Evolutionary conservation across 2,888 invertebrate genomes (phyloP), one percentile per base, ranked within the genome.

Genomic region (Catocala nupta): DNA sequence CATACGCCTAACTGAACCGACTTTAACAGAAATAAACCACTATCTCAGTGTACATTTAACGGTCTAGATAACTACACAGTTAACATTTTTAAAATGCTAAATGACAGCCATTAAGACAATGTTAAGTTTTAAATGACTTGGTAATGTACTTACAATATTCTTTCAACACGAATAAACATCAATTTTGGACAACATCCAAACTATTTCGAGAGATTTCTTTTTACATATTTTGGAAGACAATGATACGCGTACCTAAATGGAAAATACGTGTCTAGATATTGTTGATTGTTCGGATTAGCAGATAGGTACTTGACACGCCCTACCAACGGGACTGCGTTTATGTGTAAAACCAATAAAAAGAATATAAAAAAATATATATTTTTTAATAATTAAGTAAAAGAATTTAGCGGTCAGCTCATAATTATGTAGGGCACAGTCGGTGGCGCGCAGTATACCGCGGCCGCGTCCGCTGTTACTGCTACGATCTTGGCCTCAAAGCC

Each of bases 401-500:
- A 74, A 70, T 78, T 78, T 79, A 84, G 81, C 77, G 74, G 77
- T 75, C 78, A 81, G 76, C 71, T 76, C 79, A 82, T 85, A 25
- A 25, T 25, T 25, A 90, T 85, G 90, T 92, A 90, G 92, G 90
- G 85, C 85, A 81, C 50, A 56, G 61, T 39, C 67, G 68, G 67
- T 57, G 68, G 70, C 64, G 74, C 65, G 69, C 59, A 47, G 33
- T 43, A 45, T 72, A 69, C 79, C 82, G 77, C 80, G 39, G 13
- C 51, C 47, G 53, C 52, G 74, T 80, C 68, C 68, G 70, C 70
- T 64, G 70, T 73, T 72, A 73, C 76, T 76, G 74, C 78, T 80
- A 81, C 85, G 86, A 82, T 86, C 86, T 89, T 90, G 92, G 89
- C 91, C 93, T 90, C 90, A 88, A 88, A 89, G 85, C 81, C 82